phyloP scores from a whole-genome alignment of 1,140 invertebrate genomes.

The Littorina saxatilis region DNA sequence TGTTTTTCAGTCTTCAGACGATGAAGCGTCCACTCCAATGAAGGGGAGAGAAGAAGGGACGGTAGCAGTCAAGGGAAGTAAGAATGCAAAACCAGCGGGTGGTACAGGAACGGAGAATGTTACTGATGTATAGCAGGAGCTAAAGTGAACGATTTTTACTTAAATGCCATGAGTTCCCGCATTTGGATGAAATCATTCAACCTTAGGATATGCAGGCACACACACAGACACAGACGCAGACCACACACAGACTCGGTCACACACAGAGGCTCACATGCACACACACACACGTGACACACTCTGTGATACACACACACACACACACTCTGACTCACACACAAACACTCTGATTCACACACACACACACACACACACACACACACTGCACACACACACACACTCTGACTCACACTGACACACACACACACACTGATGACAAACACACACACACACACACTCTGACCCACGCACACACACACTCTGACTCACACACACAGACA shows the following conservation, averaged over 20 bases:
- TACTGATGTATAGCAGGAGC: slow-evolving; percentile 22
- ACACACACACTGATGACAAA: not conserved
- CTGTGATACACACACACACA: slow-evolving; percentile 15
- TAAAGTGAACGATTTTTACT: not conserved
- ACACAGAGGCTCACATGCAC: not conserved
- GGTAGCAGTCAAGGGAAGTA: not conserved
- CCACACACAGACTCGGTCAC: not conserved
- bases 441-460: slow-evolving; percentile 25
- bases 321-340: not conserved
- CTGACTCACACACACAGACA: not conserved
- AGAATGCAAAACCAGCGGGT: not conserved
- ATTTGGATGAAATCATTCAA: too few species aligned
- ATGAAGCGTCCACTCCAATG: slow-evolving; percentile 28
- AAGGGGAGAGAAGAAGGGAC: not conserved
- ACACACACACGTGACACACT: slow-evolving; percentile 1
- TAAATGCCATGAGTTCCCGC: too few species aligned
- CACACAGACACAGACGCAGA: not conserved
- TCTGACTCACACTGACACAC: not conserved
- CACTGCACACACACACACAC: not conserved
- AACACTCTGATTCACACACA: not conserved
- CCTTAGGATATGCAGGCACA: too few species aligned
- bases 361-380: not conserved
- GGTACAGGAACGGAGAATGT: slow-evolving; percentile 13
- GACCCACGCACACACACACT: slow-evolving; percentile 4
- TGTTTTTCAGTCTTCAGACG: not conserved